Evolutionary conservation across 2,113 vertebrate genomes (phyloP), one percentile per base, ranked within the genome.

Genomic region (Aplodontia rufa): DNA sequence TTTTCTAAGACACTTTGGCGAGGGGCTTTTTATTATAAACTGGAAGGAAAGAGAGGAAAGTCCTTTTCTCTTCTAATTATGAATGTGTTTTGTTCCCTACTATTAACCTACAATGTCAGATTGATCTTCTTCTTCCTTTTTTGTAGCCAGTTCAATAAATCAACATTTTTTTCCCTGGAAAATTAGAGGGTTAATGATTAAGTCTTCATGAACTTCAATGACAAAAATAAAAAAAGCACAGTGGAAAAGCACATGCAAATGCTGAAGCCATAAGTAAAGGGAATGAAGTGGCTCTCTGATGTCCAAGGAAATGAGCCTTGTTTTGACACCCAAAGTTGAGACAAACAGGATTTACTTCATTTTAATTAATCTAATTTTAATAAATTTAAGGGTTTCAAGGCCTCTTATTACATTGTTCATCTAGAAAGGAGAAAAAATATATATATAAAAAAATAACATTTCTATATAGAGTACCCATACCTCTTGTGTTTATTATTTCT

Each of bases 61-160:
- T 97, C 98, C 97, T 98, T 98, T 98, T 98, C 98, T 98, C 90
- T 78, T 98, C 97, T 98, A 98, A 98, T 98, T 99, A 98, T 95
- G 97, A 97, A 97, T 95, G 81, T 3, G 69, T 92, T 98, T 98
- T 98, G 96, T 98, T 98, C 97, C 94, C 85, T 97, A 94, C 97
- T 98, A 98, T 98, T 98, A 98, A 98, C 97, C 97, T 98, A 98
- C 97, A 97, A 97, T 97, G 97, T 97, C 96, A 98, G 96, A 98
- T 96, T 97, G 97, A 98, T 97, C 79, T 95, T 60, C 75, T 66
- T 91, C 37, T 84, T 72, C 97, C 93, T 93, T 96, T 94, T 16
- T 88, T 94, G 95, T 84, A 97, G 78, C 55, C 87, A 89, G 95
- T 97, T 98, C 97, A 97, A 98, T 98, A 98, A 98, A 98, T 98